These are phyloP conservation scores for Carassius auratus DNA, from an alignment of 2,113 vertebrate species.

Conservation along the genomic window DNA sequence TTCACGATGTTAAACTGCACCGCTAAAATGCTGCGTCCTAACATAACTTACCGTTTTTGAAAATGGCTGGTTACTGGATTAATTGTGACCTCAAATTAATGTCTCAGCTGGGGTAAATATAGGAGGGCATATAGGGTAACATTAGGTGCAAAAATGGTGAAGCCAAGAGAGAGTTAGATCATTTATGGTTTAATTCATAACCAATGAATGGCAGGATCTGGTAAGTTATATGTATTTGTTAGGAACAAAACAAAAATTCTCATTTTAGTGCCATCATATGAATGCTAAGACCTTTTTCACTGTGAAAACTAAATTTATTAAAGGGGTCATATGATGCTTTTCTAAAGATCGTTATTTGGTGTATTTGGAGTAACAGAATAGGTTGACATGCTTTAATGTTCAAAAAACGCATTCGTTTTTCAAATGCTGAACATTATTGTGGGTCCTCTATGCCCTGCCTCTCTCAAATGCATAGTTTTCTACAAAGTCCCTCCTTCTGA, in stretches of 20 bases:
- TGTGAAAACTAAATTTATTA: neutral
- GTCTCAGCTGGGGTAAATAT: no score
- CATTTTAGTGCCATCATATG: neutral
- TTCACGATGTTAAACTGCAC: neutral
- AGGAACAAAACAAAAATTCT: neutral
- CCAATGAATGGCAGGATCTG: no score
- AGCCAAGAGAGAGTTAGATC: slow-evolving; percentile 23
- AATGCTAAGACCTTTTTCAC: neutral
- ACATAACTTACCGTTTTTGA: neutral
- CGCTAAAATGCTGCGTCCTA: neutral
- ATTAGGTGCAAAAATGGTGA: neutral
- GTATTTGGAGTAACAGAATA: no score
- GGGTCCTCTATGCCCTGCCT: no score
- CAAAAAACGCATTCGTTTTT: no score
- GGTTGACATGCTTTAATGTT: no score
- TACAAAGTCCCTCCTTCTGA: no score
- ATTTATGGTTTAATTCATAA: slow-evolving; percentile 17
- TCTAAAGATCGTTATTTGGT: no score
- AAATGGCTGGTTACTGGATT: neutral
- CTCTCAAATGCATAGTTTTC: no score
- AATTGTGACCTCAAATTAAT: neutral
- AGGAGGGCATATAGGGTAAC: no score
- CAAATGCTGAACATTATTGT: no score
- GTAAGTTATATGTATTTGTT: neutral
- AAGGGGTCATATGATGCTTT: no score